A percentile compares a stretch with the other conserved stretches of the same genome.
phyloP scores from a whole-genome alignment of 2,113 vertebrate genomes.

The Otis tarda region DNA sequence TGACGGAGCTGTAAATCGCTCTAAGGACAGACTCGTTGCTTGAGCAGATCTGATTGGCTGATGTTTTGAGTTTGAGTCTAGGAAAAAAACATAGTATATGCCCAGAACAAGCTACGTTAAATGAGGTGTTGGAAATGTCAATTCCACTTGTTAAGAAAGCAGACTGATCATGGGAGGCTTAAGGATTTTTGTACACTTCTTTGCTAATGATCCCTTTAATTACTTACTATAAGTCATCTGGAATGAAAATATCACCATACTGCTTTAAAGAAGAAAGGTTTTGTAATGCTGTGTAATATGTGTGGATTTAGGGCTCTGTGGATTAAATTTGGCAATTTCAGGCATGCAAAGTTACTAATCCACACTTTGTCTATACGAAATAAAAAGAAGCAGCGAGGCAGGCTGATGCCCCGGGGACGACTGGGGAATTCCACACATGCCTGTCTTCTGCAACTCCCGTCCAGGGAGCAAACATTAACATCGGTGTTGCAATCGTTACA shows the following conservation, averaged over 20 bases:
- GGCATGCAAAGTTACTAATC: conserved; percentile 35
- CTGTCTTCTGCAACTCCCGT: not conserved
- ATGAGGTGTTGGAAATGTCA: not conserved
- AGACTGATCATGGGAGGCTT: not conserved
- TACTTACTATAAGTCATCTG: conserved; percentile 30
- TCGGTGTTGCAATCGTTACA: not conserved
- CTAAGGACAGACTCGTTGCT: not conserved
- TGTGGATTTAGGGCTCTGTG: conserved; percentile 6
- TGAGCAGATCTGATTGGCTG: not conserved
- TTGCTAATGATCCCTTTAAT: conserved; percentile 44
- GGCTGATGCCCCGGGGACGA: not conserved
- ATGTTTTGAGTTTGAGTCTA: not conserved
- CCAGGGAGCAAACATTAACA: not conserved
- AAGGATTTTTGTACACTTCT: conserved; percentile 25
- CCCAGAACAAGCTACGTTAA: not conserved
- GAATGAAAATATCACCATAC: conserved; percentile 13
- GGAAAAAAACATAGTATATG: not conserved
- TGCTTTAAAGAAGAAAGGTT: conserved; percentile 9
- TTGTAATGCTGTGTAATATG: not conserved
- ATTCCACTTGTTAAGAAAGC: not conserved
- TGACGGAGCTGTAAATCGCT: not conserved
- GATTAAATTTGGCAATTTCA: conserved; percentile 37
- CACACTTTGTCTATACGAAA: not conserved
- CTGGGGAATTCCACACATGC: not conserved
- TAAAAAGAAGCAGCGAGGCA: not conserved